Base-by-base conservation (phyloP, 2,888 invertebrate genomes). In the Lottia gigantea region DNA sequence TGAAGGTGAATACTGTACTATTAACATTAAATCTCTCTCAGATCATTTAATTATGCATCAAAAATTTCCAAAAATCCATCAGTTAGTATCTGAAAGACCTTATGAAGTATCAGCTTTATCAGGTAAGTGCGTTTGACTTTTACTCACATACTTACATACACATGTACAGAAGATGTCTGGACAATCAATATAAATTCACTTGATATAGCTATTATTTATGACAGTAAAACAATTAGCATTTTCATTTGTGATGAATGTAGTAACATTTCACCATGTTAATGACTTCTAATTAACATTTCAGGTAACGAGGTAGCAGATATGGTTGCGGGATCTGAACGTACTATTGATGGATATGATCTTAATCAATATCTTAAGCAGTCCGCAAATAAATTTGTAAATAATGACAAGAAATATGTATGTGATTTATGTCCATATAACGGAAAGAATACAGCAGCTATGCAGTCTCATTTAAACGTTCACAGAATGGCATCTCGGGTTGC, bases 101-200 rank as follows among this genome's bases (percentile, higher is more conserved):
- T 55, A 55, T 55, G 55, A 55, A 55, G 55, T 55, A 11, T 23
- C 55, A 11, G 55, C 55, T 55, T 23, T 55, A 55, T 55, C 55
- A 55, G 55, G 55, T 55, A 55, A 55, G 19, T 55, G 2, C 3
- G 8, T 55, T 2, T 31, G 2, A 31, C 31, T 6, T 31, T 31
- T 31, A 31, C 31, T n/a, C n/a, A n/a, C n/a, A n/a, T n/a, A n/a
- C n/a, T n/a, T n/a, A n/a, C n/a, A n/a, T n/a, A n/a, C n/a, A n/a
- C n/a, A n/a, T n/a, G n/a, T n/a, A n/a, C n/a, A n/a, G n/a, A n/a
- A n/a, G 2, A 31, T 31, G 2, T 31, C 31, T 31, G 3, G 31
- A 3, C 31, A 31, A 31, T 6, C 31, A 31, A 31, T 31, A 31
- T 31, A 31, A 31, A 31, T 3, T 31, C 31, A 31, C 31, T 3